A percentile compares a stretch with the other conserved stretches of the same genome.
Conservation (phyloP, 2,888 invertebrate species). For the Caenorhabditis afra region DNA sequence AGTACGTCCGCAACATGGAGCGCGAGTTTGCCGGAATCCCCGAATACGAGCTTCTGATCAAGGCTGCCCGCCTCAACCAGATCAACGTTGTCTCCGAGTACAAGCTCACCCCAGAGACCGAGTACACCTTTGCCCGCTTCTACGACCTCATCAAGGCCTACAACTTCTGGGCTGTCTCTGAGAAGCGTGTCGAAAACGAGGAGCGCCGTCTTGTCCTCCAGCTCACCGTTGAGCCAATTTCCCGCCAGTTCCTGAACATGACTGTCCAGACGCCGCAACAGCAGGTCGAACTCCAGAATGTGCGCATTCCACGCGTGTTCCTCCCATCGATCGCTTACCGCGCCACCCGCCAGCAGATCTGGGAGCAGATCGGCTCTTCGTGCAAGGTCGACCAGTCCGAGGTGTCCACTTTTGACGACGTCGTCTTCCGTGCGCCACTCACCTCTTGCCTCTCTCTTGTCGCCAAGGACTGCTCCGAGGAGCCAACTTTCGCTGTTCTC, state of each 20-base stretch:
- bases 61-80: slow-evolving; percentile 70
- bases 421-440: slow-evolving; percentile 74
- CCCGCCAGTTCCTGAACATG: slow-evolving; percentile 71
- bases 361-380: slow-evolving; percentile 43
- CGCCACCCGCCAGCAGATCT: slow-evolving; percentile 27
- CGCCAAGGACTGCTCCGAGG: slow-evolving; percentile 81
- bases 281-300: slow-evolving; percentile 40
- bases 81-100: slow-evolving; percentile 65
- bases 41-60: slow-evolving; percentile 62
- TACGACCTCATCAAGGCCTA: slow-evolving; percentile 65
- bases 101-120: slow-evolving; percentile 54
- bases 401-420: slow-evolving; percentile 79
- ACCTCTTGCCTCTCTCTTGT: slow-evolving; percentile 81
- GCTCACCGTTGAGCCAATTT: slow-evolving; percentile 72
- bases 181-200: slow-evolving; percentile 46
- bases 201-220: slow-evolving; percentile 49
- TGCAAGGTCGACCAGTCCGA: slow-evolving; percentile 59
- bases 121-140: slow-evolving; percentile 54
- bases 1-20: slow-evolving; percentile 47
- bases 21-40: slow-evolving; percentile 41
- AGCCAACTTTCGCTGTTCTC: slow-evolving; percentile 80
- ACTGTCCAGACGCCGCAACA: slow-evolving; percentile 71
- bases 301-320: slow-evolving; percentile 48
- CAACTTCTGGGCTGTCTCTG: slow-evolving; percentile 68
- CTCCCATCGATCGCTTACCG: slow-evolving; percentile 51